Evolutionary conservation across 2,888 invertebrate species (phyloP), one percentile per base, ranked within the genome.

Genomic region (Steinernema scapterisci): DNA sequence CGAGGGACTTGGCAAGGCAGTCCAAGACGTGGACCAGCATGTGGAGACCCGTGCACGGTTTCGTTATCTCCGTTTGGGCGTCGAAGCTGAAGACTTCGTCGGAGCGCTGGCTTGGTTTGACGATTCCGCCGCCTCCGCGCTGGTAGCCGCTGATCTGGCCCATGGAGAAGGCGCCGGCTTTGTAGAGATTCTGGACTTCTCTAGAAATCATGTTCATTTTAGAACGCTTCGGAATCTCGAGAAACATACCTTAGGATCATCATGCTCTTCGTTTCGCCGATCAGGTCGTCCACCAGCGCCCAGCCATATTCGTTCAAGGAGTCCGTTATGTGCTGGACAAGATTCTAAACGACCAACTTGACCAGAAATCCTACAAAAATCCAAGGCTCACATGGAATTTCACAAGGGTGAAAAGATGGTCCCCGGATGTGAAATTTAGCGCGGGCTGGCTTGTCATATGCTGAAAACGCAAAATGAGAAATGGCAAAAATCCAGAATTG

Each of bases 81-180:
- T 85, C 83, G 77, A 81, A 86, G 86, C 87, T 85, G 75, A 81
- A 84, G 70, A 85, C 86, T 74, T 84, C 80, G 73, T 85, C 85
- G 2, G 83, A 83, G 23, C 86, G 79, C 56, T 86, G 84, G 56
- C 84, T 84, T 70, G 80, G 80, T 70, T 82, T 75, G 70, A 79
- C 80, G n/a, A 78, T 73, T 2, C 54, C 54, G 48, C 84, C 82
- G 45, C 54, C 25, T 54, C 83, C 81, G 48, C 81, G 79, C 43
- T 63, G 45, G 19, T 78, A 75, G 31, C 85, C 86, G 76, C 82
- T 79, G 54, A 86, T 52, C 74, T 84, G 84, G 7, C 85, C 85
- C 6, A 82, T 82, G 31, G 77, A 77, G 76, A 86, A 86, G 16
- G 83, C 63, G 3, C 85, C 85, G 38, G 83, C 72, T 7, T 81